phyloP scores from a whole-genome alignment of 2,797 vertebrate species.

The Australoheros facetus region DNA sequence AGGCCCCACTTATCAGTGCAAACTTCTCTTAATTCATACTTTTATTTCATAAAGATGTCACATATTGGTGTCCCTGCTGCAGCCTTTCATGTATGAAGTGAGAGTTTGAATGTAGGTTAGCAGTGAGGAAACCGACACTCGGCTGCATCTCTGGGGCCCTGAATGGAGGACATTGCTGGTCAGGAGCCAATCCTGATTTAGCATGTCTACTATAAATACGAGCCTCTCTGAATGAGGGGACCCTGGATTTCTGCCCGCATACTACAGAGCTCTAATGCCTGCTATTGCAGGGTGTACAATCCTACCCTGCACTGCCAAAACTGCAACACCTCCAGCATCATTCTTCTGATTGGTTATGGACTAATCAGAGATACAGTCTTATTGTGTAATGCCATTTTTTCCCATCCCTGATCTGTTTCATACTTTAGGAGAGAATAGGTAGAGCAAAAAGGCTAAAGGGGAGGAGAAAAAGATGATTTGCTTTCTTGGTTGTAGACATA shows the following conservation, averaged over 20 bases:
- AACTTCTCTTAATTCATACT: background rate
- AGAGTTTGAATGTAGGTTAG: slow-evolving; percentile 69
- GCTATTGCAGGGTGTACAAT: slow-evolving; percentile 49
- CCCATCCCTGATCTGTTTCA: background rate
- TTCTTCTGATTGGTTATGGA: slow-evolving; percentile 44
- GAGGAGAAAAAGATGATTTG: background rate
- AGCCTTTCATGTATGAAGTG: slow-evolving; percentile 22
- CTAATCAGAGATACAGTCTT: background rate
- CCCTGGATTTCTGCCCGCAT: slow-evolving; percentile 75
- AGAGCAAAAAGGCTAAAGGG: background rate
- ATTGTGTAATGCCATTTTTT: slow-evolving; percentile 31
- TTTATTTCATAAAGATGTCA: background rate
- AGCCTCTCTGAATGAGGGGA: slow-evolving; percentile 79
- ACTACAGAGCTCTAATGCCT: slow-evolving; percentile 55
- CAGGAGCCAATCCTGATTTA: slow-evolving; percentile 79
- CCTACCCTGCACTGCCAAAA: slow-evolving; percentile 50
- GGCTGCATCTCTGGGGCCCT: slow-evolving; percentile 60
- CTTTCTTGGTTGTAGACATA: background rate
- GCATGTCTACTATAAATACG: slow-evolving; percentile 79
- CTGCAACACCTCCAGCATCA: slow-evolving; percentile 29
- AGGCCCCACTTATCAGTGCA: background rate
- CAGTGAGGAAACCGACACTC: slow-evolving; percentile 67
- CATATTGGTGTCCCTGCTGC: background rate
- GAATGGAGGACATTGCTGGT: slow-evolving; percentile 76
- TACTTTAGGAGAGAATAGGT: background rate